phyloP scores from a whole-genome alignment of 2,113 vertebrate species.

The Trematomus loennbergii region DNA sequence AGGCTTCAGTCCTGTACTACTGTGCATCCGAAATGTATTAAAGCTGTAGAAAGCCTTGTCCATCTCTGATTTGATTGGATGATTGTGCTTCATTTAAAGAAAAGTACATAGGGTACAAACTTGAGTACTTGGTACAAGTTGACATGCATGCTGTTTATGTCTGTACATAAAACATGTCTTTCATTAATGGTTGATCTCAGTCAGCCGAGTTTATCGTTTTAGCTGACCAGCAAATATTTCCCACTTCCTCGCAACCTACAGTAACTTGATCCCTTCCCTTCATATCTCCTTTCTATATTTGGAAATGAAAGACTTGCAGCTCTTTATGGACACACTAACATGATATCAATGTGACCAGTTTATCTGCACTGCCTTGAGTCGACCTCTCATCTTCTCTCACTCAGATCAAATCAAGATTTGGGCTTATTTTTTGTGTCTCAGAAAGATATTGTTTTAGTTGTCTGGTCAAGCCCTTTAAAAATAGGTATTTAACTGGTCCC shows the following conservation, averaged over 20 bases:
- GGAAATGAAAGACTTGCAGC: conserved; percentile 60
- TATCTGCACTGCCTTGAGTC: conserved; percentile 42
- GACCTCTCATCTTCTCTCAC: conserved; percentile 40
- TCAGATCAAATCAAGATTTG: conserved; percentile 7
- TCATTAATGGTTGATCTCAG: conserved; percentile 7
- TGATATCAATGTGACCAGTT: conserved; percentile 33
- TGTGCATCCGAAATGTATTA: not conserved
- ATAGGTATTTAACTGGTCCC: conserved; percentile 7
- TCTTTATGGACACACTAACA: conserved; percentile 38
- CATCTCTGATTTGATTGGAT: not conserved
- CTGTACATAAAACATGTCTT: conserved; percentile 38
- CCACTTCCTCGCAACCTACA: conserved; percentile 1
- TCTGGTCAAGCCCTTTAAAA: conserved; percentile 18
- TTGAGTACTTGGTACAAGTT: conserved; percentile 9
- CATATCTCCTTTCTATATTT: conserved; percentile 16
- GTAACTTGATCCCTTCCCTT: conserved; percentile 13
- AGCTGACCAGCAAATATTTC: conserved; percentile 26
- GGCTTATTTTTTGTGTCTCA: conserved; percentile 17
- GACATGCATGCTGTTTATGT: conserved; percentile 9
- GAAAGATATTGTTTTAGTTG: not conserved
- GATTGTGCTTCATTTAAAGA: too few species aligned
- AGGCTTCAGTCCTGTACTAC: not conserved
- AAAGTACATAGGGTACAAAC: not conserved
- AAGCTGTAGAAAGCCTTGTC: not conserved
- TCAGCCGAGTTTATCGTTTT: conserved; percentile 30